These are phyloP conservation scores for Gnathonemus longibarbis DNA, from an alignment of 2,113 vertebrate genomes.

Conservation along the genomic window DNA sequence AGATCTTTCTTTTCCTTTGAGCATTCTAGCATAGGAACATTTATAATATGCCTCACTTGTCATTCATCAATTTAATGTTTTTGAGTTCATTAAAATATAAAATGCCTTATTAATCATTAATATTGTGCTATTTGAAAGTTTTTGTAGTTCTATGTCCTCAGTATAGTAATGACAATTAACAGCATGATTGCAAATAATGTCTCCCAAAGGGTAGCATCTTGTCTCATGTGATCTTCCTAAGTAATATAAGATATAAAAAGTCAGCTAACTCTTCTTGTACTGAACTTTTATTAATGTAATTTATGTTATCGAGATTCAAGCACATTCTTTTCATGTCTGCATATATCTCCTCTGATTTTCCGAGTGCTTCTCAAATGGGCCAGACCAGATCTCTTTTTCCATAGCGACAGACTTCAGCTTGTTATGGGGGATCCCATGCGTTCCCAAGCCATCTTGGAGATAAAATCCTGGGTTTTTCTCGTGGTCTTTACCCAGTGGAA, in stretches of 20 bases:
- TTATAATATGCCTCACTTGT: not conserved
- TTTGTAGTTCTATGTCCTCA: not conserved
- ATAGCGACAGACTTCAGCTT: not conserved
- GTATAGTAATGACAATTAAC: not conserved
- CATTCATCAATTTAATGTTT: not conserved
- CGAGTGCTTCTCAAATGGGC: not conserved
- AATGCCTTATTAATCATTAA: not conserved
- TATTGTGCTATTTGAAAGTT: not conserved
- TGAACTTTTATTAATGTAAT: not conserved
- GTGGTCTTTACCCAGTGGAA: not conserved
- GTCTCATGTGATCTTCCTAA: not conserved
- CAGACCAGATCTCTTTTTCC: not conserved
- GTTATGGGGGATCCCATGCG: not conserved
- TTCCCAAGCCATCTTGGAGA: not conserved
- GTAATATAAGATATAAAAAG: not conserved
- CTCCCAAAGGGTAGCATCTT: not conserved
- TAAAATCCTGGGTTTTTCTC: not conserved
- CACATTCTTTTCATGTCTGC: not conserved
- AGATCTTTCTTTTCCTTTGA: not conserved
- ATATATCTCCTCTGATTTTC: not conserved
- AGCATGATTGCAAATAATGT: not conserved
- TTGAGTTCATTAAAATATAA: not conserved
- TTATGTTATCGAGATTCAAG: not conserved
- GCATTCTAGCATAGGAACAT: not conserved
- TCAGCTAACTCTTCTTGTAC: not conserved